phyloP scores from a whole-genome alignment of 2,113 vertebrate species.

The Caloenas nicobarica region DNA sequence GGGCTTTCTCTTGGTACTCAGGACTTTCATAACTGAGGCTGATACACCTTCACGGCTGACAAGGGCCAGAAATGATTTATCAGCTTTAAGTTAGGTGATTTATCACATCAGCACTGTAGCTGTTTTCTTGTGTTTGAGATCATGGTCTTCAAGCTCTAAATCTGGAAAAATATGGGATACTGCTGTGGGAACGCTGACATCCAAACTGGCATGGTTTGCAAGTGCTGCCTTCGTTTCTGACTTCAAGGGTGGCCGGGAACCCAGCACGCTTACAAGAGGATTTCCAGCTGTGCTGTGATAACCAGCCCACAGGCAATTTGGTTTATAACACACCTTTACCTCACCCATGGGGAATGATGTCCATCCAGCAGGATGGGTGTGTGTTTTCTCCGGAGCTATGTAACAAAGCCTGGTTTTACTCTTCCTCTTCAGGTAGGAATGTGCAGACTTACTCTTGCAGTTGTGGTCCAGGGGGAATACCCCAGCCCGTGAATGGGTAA shows the following conservation, averaged over 20 bases:
- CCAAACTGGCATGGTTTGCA: not conserved
- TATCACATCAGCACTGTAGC: not conserved
- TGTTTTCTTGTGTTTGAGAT: not conserved
- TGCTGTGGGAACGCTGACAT: not conserved
- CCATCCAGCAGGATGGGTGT: not conserved
- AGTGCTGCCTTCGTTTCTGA: not conserved
- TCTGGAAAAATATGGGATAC: not conserved
- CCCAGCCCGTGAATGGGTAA: conserved; percentile 38
- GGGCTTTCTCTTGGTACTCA: not conserved
- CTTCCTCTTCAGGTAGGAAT: conserved; percentile 35
- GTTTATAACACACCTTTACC: not conserved
- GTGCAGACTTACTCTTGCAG: not conserved
- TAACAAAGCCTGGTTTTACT: not conserved
- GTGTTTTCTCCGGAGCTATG: not conserved
- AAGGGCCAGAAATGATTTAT: not conserved
- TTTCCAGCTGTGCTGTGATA: not conserved
- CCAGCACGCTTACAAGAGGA: not conserved
- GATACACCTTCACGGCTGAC: not conserved
- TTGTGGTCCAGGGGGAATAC: conserved; percentile 50
- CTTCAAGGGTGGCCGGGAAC: not conserved
- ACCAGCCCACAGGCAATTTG: not conserved
- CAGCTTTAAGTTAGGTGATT: not conserved
- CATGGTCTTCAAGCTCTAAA: not conserved
- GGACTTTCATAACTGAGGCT: not conserved
- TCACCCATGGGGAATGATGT: not conserved